These are phyloP conservation scores for Anhinga rufa DNA, from an alignment of 2,113 vertebrate species.

Conservation along the genomic window DNA sequence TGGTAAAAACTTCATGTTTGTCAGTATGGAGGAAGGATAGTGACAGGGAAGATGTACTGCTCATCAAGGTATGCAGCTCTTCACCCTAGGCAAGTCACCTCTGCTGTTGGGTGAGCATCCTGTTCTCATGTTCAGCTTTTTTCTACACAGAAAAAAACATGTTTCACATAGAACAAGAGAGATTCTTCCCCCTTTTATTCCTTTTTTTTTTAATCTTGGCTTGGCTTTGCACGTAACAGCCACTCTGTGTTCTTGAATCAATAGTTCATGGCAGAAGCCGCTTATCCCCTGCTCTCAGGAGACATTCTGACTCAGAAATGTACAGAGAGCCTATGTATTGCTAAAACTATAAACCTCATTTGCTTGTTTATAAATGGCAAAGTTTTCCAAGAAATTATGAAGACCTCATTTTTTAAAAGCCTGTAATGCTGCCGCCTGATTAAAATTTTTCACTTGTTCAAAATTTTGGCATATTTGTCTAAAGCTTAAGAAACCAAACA, in stretches of 20 bases:
- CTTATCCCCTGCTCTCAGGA: background rate
- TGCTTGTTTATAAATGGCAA: background rate
- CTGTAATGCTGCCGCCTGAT: background rate
- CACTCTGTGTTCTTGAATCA: background rate
- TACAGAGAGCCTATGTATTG: background rate
- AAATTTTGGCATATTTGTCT: background rate
- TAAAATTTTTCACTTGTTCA: background rate
- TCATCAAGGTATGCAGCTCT: background rate
- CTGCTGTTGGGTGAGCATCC: background rate
- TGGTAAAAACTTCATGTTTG: background rate
- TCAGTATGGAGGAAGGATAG: background rate
- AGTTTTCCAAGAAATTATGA: background rate
- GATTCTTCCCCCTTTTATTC: background rate
- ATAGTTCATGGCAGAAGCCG: background rate
- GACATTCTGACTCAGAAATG: background rate
- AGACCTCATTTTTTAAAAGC: background rate
- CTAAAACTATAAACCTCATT: background rate
- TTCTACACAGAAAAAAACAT: background rate
- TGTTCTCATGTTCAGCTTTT: background rate
- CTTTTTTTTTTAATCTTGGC: background rate
- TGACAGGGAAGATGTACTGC: background rate
- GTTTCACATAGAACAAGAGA: background rate
- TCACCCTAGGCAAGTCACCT: background rate
- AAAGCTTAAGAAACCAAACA: background rate
- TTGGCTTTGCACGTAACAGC: background rate